Evolutionary conservation across 2,888 invertebrate species (phyloP), one percentile per base, ranked within the genome.

Genomic region (Drosophila nigricruria): DNA sequence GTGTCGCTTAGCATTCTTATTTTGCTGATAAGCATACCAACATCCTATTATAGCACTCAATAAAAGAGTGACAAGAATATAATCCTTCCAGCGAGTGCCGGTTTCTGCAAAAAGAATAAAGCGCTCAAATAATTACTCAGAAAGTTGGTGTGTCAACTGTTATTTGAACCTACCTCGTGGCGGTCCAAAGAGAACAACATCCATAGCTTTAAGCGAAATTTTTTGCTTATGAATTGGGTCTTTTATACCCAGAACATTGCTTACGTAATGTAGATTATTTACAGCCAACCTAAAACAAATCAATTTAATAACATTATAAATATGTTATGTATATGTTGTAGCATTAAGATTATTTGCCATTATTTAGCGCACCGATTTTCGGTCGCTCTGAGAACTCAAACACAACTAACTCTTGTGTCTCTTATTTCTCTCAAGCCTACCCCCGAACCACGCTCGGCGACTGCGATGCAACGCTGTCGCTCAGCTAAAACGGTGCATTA

Each of bases 191-290:
- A 99, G 95, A 25, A 99, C 99, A 57, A 98, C 97, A 93, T 99
- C 99, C 97, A 99, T 98, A 18, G 99, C 99, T 93, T 99, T 99
- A 47, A 99, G 94, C 5, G 98, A 96, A 78, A 98, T 95, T 94
- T 99, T 99, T 94, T 99, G 98, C 91, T 98, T 98, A 94, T 99
- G 98, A 88, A 99, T 99, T 25, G 98, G 97, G 94, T 99, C 99
- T 94, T 98, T 98, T 90, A 99, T 98, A 59, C 98, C 98, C 81
- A 99, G 94, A 60, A 96, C 95, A 91, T 95, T 96, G 92, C 95
- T 95, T 74, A 98, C 94, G 93, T 96, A 98, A 91, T 97, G 97
- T 95, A 96, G 96, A 93, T 98, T 98, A 94, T 97, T 98, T 47
- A 97, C 97, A 62, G 99, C 99, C 94, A 99, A 94, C 93, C 99